phyloP scores from a whole-genome alignment of 2,113 vertebrate species.

The Uria lomvia region DNA sequence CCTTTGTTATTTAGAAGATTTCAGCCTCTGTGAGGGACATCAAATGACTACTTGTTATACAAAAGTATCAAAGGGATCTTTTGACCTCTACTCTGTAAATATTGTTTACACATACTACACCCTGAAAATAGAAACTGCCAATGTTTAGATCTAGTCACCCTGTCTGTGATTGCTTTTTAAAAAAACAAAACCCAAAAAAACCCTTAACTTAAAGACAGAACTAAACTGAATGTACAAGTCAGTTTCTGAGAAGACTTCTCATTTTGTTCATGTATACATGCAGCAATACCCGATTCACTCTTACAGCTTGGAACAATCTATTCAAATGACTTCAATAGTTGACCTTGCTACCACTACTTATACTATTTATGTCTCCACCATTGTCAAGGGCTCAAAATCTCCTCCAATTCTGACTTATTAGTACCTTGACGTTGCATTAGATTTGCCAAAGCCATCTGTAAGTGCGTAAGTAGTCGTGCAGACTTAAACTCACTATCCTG shows the following conservation, averaged over 20 bases:
- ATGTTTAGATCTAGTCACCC: not conserved
- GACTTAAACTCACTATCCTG: not conserved
- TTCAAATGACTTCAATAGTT: not conserved
- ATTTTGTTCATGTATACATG: not conserved
- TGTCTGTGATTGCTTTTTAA: not conserved
- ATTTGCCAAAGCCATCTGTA: not conserved
- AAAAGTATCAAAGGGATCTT: constrained; percentile 61
- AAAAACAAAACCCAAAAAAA: not conserved
- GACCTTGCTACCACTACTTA: not conserved
- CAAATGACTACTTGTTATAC: constrained; percentile 60
- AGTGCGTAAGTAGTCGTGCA: fast-evolving
- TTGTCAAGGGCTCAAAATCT: not conserved
- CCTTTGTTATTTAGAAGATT: constrained; percentile 92
- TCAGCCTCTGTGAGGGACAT: constrained; percentile 57
- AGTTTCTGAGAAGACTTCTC: not conserved
- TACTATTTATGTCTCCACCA: not conserved
- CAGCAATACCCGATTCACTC: not conserved
- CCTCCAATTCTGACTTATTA: not conserved
- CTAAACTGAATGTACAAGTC: not conserved
- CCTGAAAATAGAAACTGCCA: not conserved
- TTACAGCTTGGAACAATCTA: not conserved
- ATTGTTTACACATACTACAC: not conserved
- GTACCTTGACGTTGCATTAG: not conserved
- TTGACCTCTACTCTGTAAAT: constrained; percentile 45
- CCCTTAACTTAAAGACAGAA: not conserved